Evolutionary conservation across 92 coral and sea anemone genomes (phyloP), one percentile per base, ranked within the genome.

Genomic region (Pocillopora meandrina): DNA sequence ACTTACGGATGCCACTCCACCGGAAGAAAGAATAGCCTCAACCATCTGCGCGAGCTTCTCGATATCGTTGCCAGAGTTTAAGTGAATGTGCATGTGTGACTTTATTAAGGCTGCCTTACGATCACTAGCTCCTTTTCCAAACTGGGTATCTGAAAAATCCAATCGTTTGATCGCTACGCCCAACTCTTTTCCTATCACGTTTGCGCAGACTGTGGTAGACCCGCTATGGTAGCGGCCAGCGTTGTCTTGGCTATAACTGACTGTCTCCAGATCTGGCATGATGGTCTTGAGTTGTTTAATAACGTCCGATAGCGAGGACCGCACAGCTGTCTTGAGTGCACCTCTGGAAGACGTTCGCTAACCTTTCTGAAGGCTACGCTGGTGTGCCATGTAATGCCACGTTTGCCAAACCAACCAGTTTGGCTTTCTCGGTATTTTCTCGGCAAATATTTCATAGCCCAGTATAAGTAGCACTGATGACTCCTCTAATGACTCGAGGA

Each of bases 111-210:
- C 92, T 55, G 78, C 92, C 69, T 89, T 89, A 62, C 78, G 81
- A 69, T 89, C 82, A 73, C 92, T 84, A 66, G 85, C 69, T 52
- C 88, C 92, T 75, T 89, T 89, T 59, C 89, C 92, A 14, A 85
- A 88, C 77, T 84, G 92, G 76, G 87, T 83, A 80, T 89, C 90
- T 61, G 83, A 81, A 71, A 87, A 81, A 87, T 87, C 78, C 69
- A 87, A 58, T 20, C 90, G 82, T 62, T 87, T 87, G 68, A 87
- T 56, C 47, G 36, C n/a, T 34, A 82, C 78, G 57, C 85, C 85
- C 56, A 49, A 15, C 49, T 70, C 55, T 14, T 47, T 49, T n/a
- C n/a, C 85, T 79, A 42, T 5, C 49, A 42, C 2, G 49, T 42
- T 42, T 5, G 49, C 49, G 49, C 2, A 42, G 5, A 42, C 49